Conservation (phyloP, 2,113 vertebrate genomes). For the Anarrhichthys ocellatus region DNA sequence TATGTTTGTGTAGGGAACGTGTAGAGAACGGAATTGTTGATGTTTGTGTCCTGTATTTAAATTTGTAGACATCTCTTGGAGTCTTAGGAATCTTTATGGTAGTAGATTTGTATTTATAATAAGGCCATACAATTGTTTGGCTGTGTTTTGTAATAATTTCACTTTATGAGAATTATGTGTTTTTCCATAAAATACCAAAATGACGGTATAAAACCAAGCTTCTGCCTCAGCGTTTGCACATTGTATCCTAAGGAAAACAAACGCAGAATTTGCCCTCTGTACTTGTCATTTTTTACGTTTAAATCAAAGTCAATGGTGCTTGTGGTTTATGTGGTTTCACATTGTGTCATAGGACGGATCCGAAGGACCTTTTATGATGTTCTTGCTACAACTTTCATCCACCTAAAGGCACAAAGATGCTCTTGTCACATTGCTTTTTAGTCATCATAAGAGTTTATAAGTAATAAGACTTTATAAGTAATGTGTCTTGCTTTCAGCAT, state of each 20-base stretch:
- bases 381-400: no score
- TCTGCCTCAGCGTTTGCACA: neutral
- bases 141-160: neutral
- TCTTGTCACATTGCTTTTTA: no score
- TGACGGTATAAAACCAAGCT: neutral
- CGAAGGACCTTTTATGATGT: no score
- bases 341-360: no score
- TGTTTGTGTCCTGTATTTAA: neutral
- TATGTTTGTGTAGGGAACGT: neutral
- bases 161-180: neutral
- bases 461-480: no score
- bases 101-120: conserved; percentile 10
- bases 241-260: no score
- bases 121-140: neutral
- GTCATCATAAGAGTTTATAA: no score
- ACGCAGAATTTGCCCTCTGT: no score
- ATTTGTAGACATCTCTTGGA: neutral
- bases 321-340: no score
- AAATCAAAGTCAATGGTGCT: neutral
- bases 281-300: neutral
- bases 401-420: no score
- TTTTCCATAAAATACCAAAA: neutral
- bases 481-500: no score
- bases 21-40: neutral
- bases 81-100: neutral